phyloP scores from a whole-genome alignment of 64 coral and sea anemone genomes.

The Porites lutea region DNA sequence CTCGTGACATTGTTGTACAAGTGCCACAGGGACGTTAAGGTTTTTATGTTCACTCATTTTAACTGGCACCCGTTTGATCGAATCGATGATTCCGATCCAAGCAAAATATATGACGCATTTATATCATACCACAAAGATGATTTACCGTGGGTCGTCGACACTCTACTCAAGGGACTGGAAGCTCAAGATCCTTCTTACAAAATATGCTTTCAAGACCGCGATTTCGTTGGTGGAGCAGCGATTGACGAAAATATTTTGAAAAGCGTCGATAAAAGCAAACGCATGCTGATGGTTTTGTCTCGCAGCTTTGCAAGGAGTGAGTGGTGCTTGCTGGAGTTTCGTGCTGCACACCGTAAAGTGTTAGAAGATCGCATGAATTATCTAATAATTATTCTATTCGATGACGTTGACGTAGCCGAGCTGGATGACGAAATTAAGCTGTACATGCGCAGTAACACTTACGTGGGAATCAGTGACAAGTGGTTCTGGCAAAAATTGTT shows the following conservation, averaged over 20 bases:
- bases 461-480: slow-evolving; percentile 55
- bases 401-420: slow-evolving; percentile 56
- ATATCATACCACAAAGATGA: slow-evolving; percentile 68
- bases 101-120: slow-evolving; percentile 83
- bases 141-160: slow-evolving; percentile 46
- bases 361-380: slow-evolving; percentile 73
- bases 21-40: slow-evolving; percentile 64
- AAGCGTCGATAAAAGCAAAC: slow-evolving; percentile 64
- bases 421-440: slow-evolving; percentile 70
- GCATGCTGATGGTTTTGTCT: slow-evolving; percentile 77
- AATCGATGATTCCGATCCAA: slow-evolving; percentile 68
- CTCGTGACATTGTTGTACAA: slow-evolving; percentile 17
- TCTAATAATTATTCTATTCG: slow-evolving; percentile 71
- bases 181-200: slow-evolving; percentile 54
- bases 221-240: slow-evolving; percentile 50
- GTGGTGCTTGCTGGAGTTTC: slow-evolving; percentile 88
- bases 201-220: slow-evolving; percentile 70
- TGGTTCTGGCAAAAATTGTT: slow-evolving; percentile 86
- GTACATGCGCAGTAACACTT: slow-evolving; percentile 84
- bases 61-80: slow-evolving; percentile 91
- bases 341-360: slow-evolving; percentile 78
- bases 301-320: slow-evolving; percentile 70
- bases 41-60: slow-evolving; percentile 68
- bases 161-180: slow-evolving; percentile 51
- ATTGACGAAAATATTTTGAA: slow-evolving; percentile 69